A percentile compares a stretch with the other conserved stretches of the same genome.
Conservation (phyloP, 2,113 vertebrate species). For the Cyphomyrus plagiostoma region DNA sequence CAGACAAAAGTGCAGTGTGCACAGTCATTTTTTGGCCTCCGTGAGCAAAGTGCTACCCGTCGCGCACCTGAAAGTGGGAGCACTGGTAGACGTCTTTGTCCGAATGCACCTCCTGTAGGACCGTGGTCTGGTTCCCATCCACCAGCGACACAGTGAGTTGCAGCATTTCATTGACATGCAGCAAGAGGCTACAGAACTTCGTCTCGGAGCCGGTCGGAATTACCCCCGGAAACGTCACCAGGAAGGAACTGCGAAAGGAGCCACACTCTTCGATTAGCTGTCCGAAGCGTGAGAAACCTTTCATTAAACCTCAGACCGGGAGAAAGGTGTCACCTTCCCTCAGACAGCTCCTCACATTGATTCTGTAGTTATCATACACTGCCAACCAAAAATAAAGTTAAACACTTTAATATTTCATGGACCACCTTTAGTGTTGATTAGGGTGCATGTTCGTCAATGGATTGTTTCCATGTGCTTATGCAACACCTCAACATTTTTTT, state of each 20-base stretch:
- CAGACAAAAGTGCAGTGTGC: background rate
- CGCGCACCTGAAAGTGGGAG: conserved; percentile 38
- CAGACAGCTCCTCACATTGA: background rate
- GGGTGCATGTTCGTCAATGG: background rate
- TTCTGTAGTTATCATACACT: background rate
- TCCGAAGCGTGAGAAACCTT: background rate
- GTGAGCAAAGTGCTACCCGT: background rate
- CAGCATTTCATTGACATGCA: conserved; percentile 48
- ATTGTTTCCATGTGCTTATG: no score
- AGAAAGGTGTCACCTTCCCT: background rate
- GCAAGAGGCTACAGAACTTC: conserved; percentile 47
- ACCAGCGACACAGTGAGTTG: conserved; percentile 42
- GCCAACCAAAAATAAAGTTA: no score
- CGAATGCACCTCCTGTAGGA: conserved; percentile 22
- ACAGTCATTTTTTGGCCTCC: background rate
- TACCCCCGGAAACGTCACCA: conserved; percentile 52
- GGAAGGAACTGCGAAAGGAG: conserved; percentile 35
- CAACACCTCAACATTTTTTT: no score
- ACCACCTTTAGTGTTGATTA: background rate
- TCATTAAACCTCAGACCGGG: background rate
- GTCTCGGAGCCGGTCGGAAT: conserved; percentile 48
- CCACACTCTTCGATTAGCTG: background rate
- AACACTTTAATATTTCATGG: background rate
- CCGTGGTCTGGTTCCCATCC: conserved; percentile 6
- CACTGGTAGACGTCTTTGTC: conserved; percentile 41